Percentiles rank a stretch among this genome's conserved stretches.
Conservation (phyloP, 92 coral and sea anemone genomes). For the Pocillopora grandis region DNA sequence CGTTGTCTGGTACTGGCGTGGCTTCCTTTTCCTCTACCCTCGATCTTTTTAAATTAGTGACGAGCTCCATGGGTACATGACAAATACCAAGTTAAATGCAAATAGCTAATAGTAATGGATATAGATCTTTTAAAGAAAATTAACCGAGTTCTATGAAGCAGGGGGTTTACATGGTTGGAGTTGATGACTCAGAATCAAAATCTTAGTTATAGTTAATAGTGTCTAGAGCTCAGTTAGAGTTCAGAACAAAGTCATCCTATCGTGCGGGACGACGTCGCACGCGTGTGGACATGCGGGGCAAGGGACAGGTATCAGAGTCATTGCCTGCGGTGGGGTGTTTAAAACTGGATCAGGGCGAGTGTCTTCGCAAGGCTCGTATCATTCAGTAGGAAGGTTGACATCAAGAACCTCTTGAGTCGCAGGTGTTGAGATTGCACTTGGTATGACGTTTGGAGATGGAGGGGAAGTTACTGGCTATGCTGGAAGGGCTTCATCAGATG, state of each 20-base stretch:
- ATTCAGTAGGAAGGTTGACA: neutral
- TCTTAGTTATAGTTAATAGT: neutral
- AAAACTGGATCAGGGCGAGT: neutral
- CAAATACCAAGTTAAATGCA: neutral
- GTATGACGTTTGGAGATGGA: neutral
- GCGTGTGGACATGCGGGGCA: slow-evolving; percentile 1
- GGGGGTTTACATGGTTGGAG: no score
- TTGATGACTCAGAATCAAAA: no score
- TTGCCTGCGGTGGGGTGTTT: neutral
- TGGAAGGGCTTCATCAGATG: neutral
- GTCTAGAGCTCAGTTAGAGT: neutral
- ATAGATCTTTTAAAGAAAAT: neutral
- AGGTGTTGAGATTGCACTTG: neutral
- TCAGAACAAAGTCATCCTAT: neutral
- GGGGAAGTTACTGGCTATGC: neutral
- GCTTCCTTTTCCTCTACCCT: neutral
- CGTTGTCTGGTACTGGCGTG: slow-evolving; percentile 3
- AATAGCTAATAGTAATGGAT: neutral
- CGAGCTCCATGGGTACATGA: neutral
- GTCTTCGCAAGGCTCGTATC: neutral
- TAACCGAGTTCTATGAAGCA: neutral
- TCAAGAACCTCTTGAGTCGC: neutral
- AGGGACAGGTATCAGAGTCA: slow-evolving; percentile 6
- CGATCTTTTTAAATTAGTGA: neutral
- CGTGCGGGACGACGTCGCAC: neutral